Conservation (phyloP, 2,113 vertebrate genomes). For the Saccopteryx leptura region DNA sequence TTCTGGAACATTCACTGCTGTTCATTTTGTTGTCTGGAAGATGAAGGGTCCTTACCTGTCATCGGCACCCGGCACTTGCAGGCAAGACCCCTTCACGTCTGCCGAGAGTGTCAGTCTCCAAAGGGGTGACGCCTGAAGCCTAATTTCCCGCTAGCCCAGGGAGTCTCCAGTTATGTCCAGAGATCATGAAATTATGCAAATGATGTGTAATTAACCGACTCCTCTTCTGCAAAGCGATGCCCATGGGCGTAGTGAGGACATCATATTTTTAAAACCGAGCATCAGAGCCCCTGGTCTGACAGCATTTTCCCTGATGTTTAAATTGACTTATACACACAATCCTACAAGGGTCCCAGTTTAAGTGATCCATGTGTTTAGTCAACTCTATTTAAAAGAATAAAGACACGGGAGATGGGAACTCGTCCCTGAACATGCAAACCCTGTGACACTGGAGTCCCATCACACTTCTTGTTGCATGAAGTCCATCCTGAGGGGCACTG, state of each 20-base stretch:
- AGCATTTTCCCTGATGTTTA: not conserved
- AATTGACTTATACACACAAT: not conserved
- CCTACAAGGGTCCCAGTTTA: not conserved
- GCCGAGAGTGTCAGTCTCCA: rapidly evolving
- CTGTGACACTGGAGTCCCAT: rapidly evolving
- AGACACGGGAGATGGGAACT: rapidly evolving
- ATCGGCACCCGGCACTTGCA: rapidly evolving
- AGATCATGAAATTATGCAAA: rapidly evolving
- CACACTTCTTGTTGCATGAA: rapidly evolving
- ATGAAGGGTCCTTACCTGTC: not conserved
- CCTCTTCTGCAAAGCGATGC: not conserved
- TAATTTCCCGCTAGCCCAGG: rapidly evolving
- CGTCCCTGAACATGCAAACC: not conserved
- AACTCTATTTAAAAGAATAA: not conserved
- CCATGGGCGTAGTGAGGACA: rapidly evolving
- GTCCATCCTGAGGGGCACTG: rapidly evolving
- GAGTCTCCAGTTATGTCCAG: not conserved
- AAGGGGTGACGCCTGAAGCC: too few relatives aligned
- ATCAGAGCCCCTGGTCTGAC: rapidly evolving
- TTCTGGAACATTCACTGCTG: not conserved
- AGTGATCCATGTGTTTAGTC: not conserved
- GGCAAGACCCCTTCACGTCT: not conserved
- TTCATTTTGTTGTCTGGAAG: not conserved
- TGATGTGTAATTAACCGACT: rapidly evolving
- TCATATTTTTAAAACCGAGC: not conserved